Evolutionary conservation across 2,113 vertebrate genomes (phyloP).

Genomic region (Panthera tigris): DNA sequence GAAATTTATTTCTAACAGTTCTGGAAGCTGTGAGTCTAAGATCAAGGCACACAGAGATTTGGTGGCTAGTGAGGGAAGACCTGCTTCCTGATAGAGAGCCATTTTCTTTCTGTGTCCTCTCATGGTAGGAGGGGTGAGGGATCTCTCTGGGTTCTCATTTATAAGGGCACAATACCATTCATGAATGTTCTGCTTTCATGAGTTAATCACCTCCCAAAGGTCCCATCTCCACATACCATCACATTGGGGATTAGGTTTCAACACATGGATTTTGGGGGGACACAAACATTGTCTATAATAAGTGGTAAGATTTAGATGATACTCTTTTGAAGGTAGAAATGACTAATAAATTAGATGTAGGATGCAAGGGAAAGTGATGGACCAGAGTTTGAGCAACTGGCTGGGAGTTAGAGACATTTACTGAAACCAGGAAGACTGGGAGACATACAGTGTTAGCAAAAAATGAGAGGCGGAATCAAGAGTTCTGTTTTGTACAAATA

Average conservation of each 20-base stretch:
- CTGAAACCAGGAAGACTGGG: not conserved
- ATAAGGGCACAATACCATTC: not conserved
- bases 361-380: not conserved
- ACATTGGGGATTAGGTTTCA: not conserved
- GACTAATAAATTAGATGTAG: not conserved
- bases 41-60: not conserved
- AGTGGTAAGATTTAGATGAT: not conserved
- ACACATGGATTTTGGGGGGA: not conserved
- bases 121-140: not conserved
- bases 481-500: not conserved
- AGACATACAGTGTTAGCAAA: not conserved
- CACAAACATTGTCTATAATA: not conserved
- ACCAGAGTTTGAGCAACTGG: not conserved
- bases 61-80: not conserved
- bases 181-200: not conserved
- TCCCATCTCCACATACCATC: not conserved
- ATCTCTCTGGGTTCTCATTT: not conserved
- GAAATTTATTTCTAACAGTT: not conserved
- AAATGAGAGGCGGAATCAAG: not conserved
- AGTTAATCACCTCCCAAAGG: not conserved
- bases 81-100: not conserved
- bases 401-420: not conserved
- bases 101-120: not conserved
- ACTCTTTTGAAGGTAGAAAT: constrained; percentile 16
- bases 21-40: not conserved